Evolutionary conservation across 2,888 invertebrate species (phyloP).

Genomic region (Mesochorus sp.): DNA sequence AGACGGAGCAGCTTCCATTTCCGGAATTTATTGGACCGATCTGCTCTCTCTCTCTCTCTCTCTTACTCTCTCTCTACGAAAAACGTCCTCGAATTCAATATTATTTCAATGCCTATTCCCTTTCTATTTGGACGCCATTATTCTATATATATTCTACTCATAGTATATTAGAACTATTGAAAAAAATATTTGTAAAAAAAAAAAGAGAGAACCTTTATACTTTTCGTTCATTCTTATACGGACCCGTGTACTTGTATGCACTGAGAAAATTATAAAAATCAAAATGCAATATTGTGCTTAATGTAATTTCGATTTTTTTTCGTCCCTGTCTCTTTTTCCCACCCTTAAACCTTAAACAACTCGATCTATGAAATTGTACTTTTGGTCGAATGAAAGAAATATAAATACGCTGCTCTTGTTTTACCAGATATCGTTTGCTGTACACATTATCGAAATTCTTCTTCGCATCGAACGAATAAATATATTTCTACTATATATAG

Average conservation of each 20-base stretch:
- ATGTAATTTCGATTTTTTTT: no score
- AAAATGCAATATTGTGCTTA: no score
- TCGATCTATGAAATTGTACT: no score
- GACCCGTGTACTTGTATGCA: no score
- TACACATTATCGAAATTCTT: conserved; percentile 45
- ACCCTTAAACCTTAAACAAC: no score
- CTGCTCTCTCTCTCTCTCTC: no score
- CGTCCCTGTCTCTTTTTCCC: no score
- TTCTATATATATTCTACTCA: neutral
- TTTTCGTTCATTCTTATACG: no score
- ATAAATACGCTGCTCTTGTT: conserved; percentile 51
- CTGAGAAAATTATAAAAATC: no score
- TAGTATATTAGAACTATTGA: neutral
- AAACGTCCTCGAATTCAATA: conserved; percentile 60
- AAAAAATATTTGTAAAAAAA: neutral
- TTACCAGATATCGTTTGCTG: conserved; percentile 47
- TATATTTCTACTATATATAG: neutral
- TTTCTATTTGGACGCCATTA: neutral
- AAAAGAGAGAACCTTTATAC: no score
- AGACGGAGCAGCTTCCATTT: conserved; percentile 47
- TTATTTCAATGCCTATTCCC: conserved; percentile 33
- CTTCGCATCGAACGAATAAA: neutral
- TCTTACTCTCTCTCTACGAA: no score
- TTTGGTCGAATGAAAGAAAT: conserved; percentile 5
- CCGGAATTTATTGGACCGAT: conserved; percentile 60